Evolutionary conservation across 1,140 invertebrate species (phyloP).

Genomic region (Cataglyphis hispanica): DNA sequence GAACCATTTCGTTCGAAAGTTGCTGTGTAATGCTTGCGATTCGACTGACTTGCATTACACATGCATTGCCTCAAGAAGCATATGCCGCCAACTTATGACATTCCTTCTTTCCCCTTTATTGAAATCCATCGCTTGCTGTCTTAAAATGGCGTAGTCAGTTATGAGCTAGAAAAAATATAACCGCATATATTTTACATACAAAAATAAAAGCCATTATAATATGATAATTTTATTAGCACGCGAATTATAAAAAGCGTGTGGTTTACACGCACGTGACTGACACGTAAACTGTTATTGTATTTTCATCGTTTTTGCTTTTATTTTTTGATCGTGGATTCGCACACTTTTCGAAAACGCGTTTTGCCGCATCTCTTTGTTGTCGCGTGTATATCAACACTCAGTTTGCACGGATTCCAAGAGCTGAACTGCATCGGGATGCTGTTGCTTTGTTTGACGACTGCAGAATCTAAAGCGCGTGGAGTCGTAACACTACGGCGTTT

Average conservation of each 20-base stretch:
- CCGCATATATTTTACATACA: background rate
- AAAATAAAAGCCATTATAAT: background rate
- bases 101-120: constrained; percentile 25
- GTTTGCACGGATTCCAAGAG: constrained; percentile 38
- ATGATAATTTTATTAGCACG: background rate
- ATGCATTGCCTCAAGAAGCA: constrained; percentile 59
- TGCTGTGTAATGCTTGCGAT: constrained; percentile 73
- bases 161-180: background rate
- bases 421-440: constrained; percentile 23
- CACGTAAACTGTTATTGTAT: background rate
- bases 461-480: constrained; percentile 52
- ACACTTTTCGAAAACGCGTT: constrained; percentile 50
- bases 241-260: background rate
- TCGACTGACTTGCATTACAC: constrained; percentile 70
- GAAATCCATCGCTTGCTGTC: constrained; percentile 38
- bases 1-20: constrained; percentile 71
- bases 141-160: constrained; percentile 43
- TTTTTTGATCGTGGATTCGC: background rate
- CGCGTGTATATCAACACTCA: constrained; percentile 31
- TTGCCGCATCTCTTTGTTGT: constrained; percentile 48
- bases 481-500: constrained; percentile 62
- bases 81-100: constrained; percentile 42
- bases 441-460: constrained; percentile 61
- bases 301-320: constrained; percentile 18
- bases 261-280: background rate